A percentile compares a stretch with the other conserved stretches of the same genome.
phyloP scores from a whole-genome alignment of 2,888 invertebrate species.

The Tiphia femorata region DNA sequence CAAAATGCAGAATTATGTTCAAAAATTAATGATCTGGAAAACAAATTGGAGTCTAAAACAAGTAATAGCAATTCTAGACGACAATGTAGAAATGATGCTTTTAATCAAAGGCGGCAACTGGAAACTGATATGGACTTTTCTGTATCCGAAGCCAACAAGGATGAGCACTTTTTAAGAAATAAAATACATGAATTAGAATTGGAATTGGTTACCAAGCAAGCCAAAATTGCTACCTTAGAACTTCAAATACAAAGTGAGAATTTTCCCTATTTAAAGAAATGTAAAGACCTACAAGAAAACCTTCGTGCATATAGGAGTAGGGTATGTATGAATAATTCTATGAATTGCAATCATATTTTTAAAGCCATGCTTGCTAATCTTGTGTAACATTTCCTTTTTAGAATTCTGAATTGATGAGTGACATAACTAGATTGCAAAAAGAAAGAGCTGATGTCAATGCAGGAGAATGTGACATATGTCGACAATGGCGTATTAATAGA shows the following conservation, averaged over 20 bases:
- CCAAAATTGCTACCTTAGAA: constrained; percentile 56
- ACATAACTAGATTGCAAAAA: constrained; percentile 44
- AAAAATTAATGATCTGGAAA: constrained; percentile 38
- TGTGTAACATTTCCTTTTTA: constrained; percentile 7
- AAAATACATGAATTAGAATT: constrained; percentile 52
- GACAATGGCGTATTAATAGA: constrained; percentile 39
- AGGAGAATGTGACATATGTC: constrained; percentile 51
- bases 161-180: constrained; percentile 35
- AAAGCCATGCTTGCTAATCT: background rate
- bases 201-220: constrained; percentile 55
- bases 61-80: constrained; percentile 33
- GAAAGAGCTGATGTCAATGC: constrained; percentile 36
- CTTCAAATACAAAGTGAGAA: constrained; percentile 55
- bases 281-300: constrained; percentile 54
- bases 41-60: constrained; percentile 35
- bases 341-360: background rate
- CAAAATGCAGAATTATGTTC: constrained; percentile 32
- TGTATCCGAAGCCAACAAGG: constrained; percentile 13
- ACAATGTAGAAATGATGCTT: constrained; percentile 47
- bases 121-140: constrained; percentile 27
- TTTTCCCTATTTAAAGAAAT: constrained; percentile 58
- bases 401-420: constrained; percentile 31
- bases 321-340: constrained; percentile 37
- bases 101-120: constrained; percentile 49
- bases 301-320: constrained; percentile 41